Base-by-base conservation (phyloP, 2,113 vertebrate species). In the Myocastor coypus region DNA sequence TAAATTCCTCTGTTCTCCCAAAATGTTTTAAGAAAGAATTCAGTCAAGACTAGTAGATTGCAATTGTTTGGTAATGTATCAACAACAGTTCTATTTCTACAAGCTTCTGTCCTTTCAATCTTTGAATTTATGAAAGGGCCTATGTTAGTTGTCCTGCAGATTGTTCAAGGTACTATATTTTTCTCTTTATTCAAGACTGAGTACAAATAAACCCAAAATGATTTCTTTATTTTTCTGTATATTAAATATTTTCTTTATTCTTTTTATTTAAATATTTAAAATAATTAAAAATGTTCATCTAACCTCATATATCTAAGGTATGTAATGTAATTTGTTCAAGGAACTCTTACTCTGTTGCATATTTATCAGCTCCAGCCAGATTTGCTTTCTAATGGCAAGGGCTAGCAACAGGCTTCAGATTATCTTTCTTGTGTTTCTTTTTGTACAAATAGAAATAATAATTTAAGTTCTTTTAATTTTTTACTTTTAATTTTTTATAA, bases 401-500 rank as follows among this genome's bases (percentile, higher is more conserved):
- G 7, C 19, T 68, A 3, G 55, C 19, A 61, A 14, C 26, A 92
- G 30, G 32, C 37, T 94, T 30, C 73, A 77, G 46, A 75, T 75
- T 50, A 50, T 86, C 64, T 86, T 89, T 80, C 6, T 19, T 50
- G 3, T 50, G 4, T 90, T 52, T 83, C 55, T 1, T 42, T 66
- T 63, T 91, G 11, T 32, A 61, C 78, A 91, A 40, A 66, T 57
- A 50, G 55, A 32, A 73, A 85, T 83, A 34, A 42, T 17, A 30
- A 63, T 40, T 89, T 78, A 68, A 42, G 3, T 57, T 6, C 30
- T 46, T 46, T 46, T 46, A 46, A 46, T 46, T 46, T 46, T n/a
- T 55, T 64, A 66, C 59, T 82, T 92, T 66, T 71, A 75, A 40
- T 50, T 90, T 69, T 69, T 93, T 30, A 93, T 20, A 86, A 64